A percentile compares a stretch with the other conserved stretches of the same genome.
phyloP scores from a whole-genome alignment of 1,140 invertebrate genomes.

The Drosophila ironensis region DNA sequence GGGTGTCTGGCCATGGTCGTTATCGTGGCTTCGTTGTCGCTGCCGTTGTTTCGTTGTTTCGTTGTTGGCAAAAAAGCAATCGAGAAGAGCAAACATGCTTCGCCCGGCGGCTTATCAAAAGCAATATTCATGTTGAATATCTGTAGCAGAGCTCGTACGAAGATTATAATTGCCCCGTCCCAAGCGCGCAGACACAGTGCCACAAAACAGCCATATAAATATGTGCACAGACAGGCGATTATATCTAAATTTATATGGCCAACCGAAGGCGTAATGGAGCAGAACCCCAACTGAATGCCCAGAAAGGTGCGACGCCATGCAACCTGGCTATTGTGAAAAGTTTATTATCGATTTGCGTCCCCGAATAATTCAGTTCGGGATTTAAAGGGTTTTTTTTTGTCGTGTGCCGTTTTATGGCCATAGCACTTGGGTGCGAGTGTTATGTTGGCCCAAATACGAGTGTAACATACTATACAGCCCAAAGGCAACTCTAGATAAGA shows the following conservation, averaged over 20 bases:
- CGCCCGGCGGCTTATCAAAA: conserved; percentile 53
- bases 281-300: not conserved
- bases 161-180: conserved; percentile 56
- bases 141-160: conserved; percentile 19
- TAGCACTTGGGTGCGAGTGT: no score
- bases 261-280: conserved; percentile 1
- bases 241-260: conserved; percentile 11
- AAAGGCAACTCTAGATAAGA: conserved; percentile 2
- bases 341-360: conserved; percentile 19
- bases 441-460: not conserved
- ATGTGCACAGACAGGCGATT: not conserved
- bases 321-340: not conserved
- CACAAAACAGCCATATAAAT: not conserved
- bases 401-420: conserved; percentile 14
- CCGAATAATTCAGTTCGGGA: not conserved
- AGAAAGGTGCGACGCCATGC: no score
- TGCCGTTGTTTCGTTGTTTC: not conserved
- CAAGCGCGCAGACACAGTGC: conserved; percentile 2
- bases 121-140: conserved; percentile 48
- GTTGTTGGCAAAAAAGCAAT: conserved; percentile 12
- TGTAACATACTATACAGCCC: no score
- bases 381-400: conserved; percentile 6
- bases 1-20: conserved; percentile 31
- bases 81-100: conserved; percentile 26
- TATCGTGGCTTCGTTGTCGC: conserved; percentile 1